Evolutionary conservation across 2,888 invertebrate species (phyloP), one percentile per base, ranked within the genome.

Genomic region (Uloborus plumipes): DNA sequence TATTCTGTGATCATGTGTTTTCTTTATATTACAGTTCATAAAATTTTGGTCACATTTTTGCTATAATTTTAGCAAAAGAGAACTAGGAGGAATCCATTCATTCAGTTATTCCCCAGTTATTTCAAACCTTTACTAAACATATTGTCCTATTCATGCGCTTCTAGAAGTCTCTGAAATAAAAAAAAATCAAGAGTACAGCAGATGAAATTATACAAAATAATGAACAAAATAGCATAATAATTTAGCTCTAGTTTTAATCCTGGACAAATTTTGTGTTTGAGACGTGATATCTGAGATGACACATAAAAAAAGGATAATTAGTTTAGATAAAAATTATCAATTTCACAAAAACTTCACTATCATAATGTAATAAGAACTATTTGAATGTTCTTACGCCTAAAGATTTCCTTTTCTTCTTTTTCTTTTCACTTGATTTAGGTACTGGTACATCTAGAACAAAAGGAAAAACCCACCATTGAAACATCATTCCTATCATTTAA

Each of bases 401-500:
- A 26, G 76, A 73, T 49, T 81, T 70, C 31, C 62, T 70, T n/a
- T 74, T 73, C 58, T 84, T 85, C 53, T 84, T 79, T 39, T 81
- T 85, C 53, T 85, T 77, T 20, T 79, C 70, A 55, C 26, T 26
- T 26, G 26, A 26, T 26, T 26, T 26, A 26, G 26, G 26, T 26
- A 26, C 4, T 3, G 26, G 26, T 26, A 26, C 26, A 26, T 26
- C 26, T 26, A 4, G 26, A 26, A 26, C 4, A 26, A 26, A 26
- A 26, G 2, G 4, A 26, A 4, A 26, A 26, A 26, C n/a, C n/a
- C n/a, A n/a, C n/a, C n/a, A n/a, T n/a, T n/a, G n/a, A n/a, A n/a
- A n/a, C n/a, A n/a, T n/a, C n/a, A n/a, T n/a, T n/a, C n/a, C n/a
- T n/a, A n/a, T n/a, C n/a, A n/a, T n/a, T n/a, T n/a, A n/a, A n/a